phyloP scores from a whole-genome alignment of 2,797 vertebrate species.

The Chelidonichthys spinosus region DNA sequence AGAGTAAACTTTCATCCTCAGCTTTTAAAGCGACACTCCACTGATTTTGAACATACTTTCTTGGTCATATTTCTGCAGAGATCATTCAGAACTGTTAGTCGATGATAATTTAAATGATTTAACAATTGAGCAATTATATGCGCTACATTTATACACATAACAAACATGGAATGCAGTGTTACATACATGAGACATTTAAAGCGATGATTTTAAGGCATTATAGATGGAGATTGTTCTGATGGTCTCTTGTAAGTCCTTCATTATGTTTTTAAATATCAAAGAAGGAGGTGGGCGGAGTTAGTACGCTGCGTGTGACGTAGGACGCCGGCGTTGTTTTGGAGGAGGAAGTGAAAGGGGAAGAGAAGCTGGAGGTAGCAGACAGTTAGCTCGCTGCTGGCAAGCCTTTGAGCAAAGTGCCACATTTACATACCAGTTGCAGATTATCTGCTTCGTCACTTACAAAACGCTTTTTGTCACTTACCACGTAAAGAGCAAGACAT shows the following conservation, averaged over 20 bases:
- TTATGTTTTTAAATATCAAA: not conserved
- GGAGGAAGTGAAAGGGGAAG: constrained; percentile 83
- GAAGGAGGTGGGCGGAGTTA: not conserved
- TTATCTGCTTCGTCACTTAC: constrained; percentile 8
- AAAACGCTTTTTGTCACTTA: constrained; percentile 6
- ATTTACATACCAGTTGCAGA: constrained; percentile 31
- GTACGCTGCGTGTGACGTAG: constrained; percentile 56
- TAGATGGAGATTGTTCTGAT: too few species aligned
- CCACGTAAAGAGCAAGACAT: not conserved
- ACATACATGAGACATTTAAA: too few species aligned
- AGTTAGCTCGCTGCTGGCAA: constrained; percentile 56
- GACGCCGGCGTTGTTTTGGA: constrained; percentile 67
- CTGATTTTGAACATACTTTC: not conserved
- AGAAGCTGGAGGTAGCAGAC: constrained; percentile 43
- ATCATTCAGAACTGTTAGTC: not conserved
- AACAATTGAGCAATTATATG: too few species aligned
- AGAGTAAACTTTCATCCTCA: not conserved
- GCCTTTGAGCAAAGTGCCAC: constrained; percentile 66
- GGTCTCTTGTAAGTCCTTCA: too few species aligned
- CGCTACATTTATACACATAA: too few species aligned
- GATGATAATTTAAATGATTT: too few species aligned
- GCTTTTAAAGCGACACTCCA: not conserved
- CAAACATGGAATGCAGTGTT: too few species aligned
- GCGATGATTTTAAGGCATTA: too few species aligned
- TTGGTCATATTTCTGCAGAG: not conserved